Conservation (phyloP, 1,140 invertebrate genomes). For the Trypoxylus dichotomus region DNA sequence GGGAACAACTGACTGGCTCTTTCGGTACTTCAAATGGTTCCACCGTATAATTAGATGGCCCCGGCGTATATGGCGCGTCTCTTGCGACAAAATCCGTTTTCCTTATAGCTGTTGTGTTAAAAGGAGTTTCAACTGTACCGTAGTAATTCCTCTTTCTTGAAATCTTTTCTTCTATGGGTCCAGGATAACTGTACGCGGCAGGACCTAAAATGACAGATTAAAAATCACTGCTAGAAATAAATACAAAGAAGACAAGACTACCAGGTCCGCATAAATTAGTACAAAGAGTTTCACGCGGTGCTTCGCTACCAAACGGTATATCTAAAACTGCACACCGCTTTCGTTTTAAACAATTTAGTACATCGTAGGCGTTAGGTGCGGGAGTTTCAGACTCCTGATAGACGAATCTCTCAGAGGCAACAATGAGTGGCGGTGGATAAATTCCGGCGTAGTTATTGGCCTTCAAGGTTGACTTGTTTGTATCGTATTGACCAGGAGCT, state of each 20-base stretch:
- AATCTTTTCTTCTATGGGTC: not conserved
- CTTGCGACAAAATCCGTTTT: not conserved
- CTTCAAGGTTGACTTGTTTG: not conserved
- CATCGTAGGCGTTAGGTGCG: not conserved
- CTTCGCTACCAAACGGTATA: not conserved
- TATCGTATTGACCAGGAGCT: not conserved
- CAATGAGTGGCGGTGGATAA: not conserved
- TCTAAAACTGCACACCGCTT: not conserved
- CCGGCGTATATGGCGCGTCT: not conserved
- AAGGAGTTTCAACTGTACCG: not conserved
- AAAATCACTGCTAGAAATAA: not conserved
- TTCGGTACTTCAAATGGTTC: conserved; percentile 13
- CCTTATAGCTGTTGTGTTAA: not conserved
- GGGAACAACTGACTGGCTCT: not conserved
- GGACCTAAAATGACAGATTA: not conserved
- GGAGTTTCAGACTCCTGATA: not conserved
- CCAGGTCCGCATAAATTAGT: not conserved
- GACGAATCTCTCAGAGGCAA: not conserved
- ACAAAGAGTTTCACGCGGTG: not conserved
- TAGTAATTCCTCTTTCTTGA: conserved; percentile 1
- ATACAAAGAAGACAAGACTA: not conserved
- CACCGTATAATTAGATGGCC: not conserved
- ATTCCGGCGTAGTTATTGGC: not conserved
- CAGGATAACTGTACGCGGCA: not conserved
- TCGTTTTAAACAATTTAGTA: not conserved